Conservation (phyloP, 37 sponge, comb jelly and placozoan species). For the Petrosia ficiformis region DNA sequence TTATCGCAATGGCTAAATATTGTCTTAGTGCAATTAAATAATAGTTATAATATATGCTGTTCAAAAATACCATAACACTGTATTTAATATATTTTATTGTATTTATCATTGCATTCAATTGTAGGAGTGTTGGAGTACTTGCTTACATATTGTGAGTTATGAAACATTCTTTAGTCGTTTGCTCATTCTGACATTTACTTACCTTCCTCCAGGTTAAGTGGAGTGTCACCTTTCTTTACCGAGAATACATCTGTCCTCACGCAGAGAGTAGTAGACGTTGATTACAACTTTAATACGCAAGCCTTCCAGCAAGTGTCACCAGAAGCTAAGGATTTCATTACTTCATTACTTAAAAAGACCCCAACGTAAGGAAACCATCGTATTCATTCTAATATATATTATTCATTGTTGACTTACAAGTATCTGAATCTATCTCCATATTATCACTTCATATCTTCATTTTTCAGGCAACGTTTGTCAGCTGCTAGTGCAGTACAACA, state of each 20-base stretch:
- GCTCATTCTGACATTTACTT: background rate
- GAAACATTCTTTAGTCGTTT: background rate
- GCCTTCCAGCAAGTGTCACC: constrained; percentile 64
- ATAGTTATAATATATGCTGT: too few relatives aligned
- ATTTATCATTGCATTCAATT: background rate
- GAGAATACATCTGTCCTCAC: constrained; percentile 36
- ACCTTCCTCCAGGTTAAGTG: constrained; percentile 54
- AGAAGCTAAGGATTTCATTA: constrained; percentile 77
- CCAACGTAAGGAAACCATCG: constrained; percentile 36
- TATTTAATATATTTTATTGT: background rate
- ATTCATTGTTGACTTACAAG: background rate
- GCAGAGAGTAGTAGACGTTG: constrained; percentile 38
- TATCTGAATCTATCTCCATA: background rate
- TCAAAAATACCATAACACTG: background rate
- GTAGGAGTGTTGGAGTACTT: constrained; percentile 46
- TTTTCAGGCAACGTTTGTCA: constrained; percentile 33
- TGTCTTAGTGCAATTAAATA: too few relatives aligned
- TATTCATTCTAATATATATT: background rate
- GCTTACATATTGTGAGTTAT: constrained; percentile 53
- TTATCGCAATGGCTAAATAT: too few relatives aligned
- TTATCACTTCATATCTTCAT: background rate
- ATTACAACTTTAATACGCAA: constrained; percentile 35
- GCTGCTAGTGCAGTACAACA: constrained; percentile 22
- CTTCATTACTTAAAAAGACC: constrained; percentile 46
- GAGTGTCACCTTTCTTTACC: constrained; percentile 74